Evolutionary conservation across 2,113 vertebrate species (phyloP).

Genomic region (Rallus limicola): DNA sequence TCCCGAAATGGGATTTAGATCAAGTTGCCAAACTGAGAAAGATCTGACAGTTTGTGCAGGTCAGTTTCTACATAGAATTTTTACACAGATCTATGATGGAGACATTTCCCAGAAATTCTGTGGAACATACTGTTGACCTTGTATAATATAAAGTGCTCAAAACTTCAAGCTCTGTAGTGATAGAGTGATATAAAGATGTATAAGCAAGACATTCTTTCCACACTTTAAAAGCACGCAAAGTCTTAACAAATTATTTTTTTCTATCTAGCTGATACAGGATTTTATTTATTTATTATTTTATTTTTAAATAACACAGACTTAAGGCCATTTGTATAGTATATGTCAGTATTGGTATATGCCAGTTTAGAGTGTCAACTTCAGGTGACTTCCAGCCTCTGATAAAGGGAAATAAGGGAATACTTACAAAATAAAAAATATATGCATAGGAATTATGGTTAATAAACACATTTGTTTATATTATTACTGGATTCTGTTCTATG

Average conservation of each 20-base stretch:
- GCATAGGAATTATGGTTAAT: neutral
- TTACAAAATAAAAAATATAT: neutral
- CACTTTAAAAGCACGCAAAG: neutral
- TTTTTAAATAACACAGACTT: neutral
- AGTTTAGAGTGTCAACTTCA: neutral
- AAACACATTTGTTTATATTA: neutral
- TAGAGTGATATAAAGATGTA: neutral
- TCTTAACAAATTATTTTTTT: neutral
- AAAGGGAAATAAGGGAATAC: neutral
- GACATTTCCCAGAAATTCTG: constrained; percentile 35
- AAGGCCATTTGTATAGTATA: neutral
- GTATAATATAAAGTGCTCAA: neutral
- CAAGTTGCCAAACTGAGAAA: neutral
- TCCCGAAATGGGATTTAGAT: neutral
- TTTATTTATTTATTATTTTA: neutral
- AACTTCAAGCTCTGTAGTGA: neutral
- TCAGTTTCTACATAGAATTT: neutral
- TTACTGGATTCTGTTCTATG: neutral
- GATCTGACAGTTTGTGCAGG: neutral
- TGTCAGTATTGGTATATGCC: neutral
- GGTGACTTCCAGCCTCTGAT: neutral
- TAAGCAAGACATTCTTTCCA: neutral
- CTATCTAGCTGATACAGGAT: neutral
- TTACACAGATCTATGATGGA: neutral
- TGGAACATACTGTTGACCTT: constrained; percentile 11